phyloP scores from a whole-genome alignment of 2,797 vertebrate genomes.

The Falco cherrug region DNA sequence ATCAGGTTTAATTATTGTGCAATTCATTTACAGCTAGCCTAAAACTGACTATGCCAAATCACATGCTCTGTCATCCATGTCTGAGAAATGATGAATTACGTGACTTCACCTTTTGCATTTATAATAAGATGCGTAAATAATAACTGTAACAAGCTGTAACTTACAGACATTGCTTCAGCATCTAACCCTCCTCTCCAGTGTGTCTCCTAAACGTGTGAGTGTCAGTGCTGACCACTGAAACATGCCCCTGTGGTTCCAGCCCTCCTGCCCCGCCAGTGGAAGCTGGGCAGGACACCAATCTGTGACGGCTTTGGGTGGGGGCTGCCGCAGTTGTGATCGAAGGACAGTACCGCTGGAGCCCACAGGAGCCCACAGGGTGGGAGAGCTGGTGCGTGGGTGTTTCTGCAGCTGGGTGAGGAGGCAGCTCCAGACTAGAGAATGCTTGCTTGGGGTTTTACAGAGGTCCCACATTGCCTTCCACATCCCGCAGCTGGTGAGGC shows the following conservation, averaged over 20 bases:
- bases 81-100: constrained; percentile 30
- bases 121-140: constrained; percentile 18
- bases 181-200: not conserved
- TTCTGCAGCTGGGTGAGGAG: not conserved
- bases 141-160: constrained; percentile 34
- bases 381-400: not conserved
- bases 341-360: not conserved
- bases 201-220: not conserved
- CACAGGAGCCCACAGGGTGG: accelerated
- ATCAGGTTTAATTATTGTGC: constrained; percentile 67
- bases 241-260: accelerated
- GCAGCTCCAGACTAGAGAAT: accelerated
- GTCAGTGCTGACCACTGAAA: not conserved
- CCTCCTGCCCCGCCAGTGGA: not conserved
- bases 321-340: not conserved
- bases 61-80: constrained; percentile 25
- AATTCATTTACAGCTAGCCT: constrained; percentile 49
- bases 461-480: not conserved
- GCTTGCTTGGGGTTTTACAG: not conserved
- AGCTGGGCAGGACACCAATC: not conserved
- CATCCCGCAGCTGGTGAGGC: accelerated
- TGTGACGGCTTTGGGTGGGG: not conserved
- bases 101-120: constrained; percentile 38
- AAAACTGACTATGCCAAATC: constrained; percentile 50
- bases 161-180: constrained; percentile 41